These are phyloP conservation scores for Dicrurus megarhynchus DNA, from an alignment of 2,113 vertebrate species.

Conservation along the genomic window DNA sequence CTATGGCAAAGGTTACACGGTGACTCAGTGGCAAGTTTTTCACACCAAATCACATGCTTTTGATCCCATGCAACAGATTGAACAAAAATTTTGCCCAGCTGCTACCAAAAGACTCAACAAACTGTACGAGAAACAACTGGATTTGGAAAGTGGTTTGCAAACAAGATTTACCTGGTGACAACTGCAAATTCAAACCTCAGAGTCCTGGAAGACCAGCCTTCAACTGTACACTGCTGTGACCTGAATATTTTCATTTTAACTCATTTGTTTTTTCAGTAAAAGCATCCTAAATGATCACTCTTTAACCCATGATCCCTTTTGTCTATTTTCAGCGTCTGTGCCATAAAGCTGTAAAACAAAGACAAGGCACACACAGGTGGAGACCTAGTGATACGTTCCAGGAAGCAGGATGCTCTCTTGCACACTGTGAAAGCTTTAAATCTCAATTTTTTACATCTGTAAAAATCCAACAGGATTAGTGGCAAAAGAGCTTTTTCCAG, in stretches of 20 bases:
- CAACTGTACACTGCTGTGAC: background rate
- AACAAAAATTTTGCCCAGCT: background rate
- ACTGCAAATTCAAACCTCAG: background rate
- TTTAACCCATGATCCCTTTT: background rate
- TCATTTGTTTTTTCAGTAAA: background rate
- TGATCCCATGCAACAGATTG: background rate
- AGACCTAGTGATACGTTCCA: rapidly evolving
- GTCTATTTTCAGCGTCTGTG: background rate
- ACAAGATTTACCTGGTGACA: background rate
- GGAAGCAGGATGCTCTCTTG: background rate
- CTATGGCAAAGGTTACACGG: background rate
- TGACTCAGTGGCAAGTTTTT: background rate
- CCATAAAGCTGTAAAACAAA: background rate
- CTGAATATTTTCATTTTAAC: background rate
- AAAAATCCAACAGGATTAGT: background rate
- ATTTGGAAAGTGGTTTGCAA: background rate
- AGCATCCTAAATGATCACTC: background rate
- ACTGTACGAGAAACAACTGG: background rate
- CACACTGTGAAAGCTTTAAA: background rate
- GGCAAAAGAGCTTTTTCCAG: background rate
- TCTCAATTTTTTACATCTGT: background rate
- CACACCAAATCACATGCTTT: background rate
- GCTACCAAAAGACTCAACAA: background rate
- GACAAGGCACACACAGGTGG: too few species aligned
- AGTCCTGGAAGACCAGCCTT: background rate